A percentile compares a stretch with the other conserved stretches of the same genome.
phyloP scores from a whole-genome alignment of 2,797 vertebrate species.

The Coregonus sp. region DNA sequence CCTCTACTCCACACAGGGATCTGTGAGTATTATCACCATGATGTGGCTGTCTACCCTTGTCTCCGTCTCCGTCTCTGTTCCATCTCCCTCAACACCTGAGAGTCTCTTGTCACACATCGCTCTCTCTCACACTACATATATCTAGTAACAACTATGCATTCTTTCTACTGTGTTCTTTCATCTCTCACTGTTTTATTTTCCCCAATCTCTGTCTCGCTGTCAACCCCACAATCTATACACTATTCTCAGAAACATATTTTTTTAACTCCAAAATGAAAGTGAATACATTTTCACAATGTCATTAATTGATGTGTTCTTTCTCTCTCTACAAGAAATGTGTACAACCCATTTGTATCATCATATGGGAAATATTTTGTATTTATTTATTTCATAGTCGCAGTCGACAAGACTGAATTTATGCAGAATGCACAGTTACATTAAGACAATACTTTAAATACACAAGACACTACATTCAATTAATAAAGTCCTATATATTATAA shows the following conservation, averaged over 20 bases:
- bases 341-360: neutral
- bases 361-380: neutral
- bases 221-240: neutral
- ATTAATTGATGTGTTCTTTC: neutral
- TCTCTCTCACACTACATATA: neutral
- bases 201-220: neutral
- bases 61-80: neutral
- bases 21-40: constrained; percentile 59
- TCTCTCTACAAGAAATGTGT: neutral
- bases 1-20: constrained; percentile 46
- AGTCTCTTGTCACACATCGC: neutral
- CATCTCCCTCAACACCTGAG: neutral
- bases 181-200: neutral
- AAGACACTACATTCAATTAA: no score
- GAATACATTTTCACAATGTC: neutral
- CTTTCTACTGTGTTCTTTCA: constrained; percentile 11
- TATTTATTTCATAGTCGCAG: neutral
- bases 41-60: neutral
- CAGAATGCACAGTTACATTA: no score
- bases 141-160: constrained; percentile 15
- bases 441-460: no score
- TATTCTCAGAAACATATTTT: neutral
- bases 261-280: neutral
- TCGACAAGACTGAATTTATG: no score
- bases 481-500: no score